Percentiles rank a stretch among this genome's conserved stretches.
Evolutionary conservation across 2,888 invertebrate genomes (phyloP).

Genomic region (Glyphotaelius pellucidus): DNA sequence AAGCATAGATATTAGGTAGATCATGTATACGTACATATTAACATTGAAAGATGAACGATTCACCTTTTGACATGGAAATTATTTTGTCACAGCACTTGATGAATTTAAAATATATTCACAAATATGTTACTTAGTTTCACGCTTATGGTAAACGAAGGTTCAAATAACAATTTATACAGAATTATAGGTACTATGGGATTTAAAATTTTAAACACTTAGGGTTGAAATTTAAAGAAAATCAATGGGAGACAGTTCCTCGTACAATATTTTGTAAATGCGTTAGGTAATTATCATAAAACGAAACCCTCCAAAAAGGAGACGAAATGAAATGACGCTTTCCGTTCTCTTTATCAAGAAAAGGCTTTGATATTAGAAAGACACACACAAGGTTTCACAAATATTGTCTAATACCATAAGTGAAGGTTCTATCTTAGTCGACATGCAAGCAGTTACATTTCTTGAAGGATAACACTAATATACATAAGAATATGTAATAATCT

Average conservation of each 20-base stretch:
- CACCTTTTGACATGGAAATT: constrained; percentile 26
- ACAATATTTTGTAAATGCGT: background rate
- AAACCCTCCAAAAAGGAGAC: background rate
- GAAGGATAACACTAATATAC: constrained; percentile 52
- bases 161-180: constrained; percentile 16
- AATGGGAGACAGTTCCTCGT: background rate
- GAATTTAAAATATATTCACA: constrained; percentile 65
- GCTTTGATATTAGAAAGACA: constrained; percentile 50
- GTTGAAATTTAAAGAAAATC: background rate
- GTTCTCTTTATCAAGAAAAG: constrained; percentile 30
- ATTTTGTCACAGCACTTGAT: constrained; percentile 67
- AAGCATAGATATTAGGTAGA: background rate
- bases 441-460: constrained; percentile 59
- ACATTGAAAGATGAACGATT: constrained; percentile 2
- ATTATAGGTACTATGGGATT: background rate
- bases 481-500: constrained; percentile 45
- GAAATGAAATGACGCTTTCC: background rate
- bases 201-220: background rate
- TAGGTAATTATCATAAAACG: background rate
- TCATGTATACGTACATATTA: background rate
- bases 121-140: constrained; percentile 32
- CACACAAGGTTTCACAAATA: constrained; percentile 56
- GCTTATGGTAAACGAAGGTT: constrained; percentile 38
- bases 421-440: constrained; percentile 61
- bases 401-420: constrained; percentile 66